These are phyloP conservation scores for Anniella stebbinsi DNA, from an alignment of 2,797 vertebrate species.

Conservation along the genomic window DNA sequence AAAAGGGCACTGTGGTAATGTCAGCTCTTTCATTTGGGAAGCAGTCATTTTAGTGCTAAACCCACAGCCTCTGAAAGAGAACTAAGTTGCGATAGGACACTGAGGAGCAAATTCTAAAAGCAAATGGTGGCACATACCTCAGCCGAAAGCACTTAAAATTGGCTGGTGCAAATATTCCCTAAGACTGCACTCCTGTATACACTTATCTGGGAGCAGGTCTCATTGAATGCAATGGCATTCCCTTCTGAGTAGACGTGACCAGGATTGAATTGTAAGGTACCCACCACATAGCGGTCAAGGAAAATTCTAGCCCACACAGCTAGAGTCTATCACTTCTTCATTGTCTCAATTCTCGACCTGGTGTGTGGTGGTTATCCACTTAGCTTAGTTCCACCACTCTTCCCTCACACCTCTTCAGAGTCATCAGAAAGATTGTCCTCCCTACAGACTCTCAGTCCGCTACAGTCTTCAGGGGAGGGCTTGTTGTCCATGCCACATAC, in stretches of 20 bases:
- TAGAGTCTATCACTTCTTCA: no score
- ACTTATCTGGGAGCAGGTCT: no score
- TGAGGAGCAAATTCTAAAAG: no score
- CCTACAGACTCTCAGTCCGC: no score
- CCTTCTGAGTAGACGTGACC: not conserved
- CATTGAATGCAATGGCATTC: not conserved
- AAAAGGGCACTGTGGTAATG: not conserved
- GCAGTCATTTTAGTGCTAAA: not conserved
- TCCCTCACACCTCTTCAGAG: not conserved
- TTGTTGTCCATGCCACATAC: no score
- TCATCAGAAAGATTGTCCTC: not conserved
- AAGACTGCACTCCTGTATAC: not conserved
- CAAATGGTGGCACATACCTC: not conserved
- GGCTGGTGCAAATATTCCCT: not conserved
- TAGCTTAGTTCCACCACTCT: not conserved
- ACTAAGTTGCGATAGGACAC: not conserved
- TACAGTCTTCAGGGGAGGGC: no score
- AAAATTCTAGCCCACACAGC: not conserved
- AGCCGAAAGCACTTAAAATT: not conserved
- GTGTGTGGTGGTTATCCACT: conserved; percentile 31
- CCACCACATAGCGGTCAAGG: not conserved
- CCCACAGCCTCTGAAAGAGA: no score
- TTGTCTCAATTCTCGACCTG: not conserved
- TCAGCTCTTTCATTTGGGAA: not conserved
- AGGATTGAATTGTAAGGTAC: not conserved